Base-by-base conservation (phyloP, 1,140 invertebrate genomes). In the Tyrophagus putrescentiae region DNA sequence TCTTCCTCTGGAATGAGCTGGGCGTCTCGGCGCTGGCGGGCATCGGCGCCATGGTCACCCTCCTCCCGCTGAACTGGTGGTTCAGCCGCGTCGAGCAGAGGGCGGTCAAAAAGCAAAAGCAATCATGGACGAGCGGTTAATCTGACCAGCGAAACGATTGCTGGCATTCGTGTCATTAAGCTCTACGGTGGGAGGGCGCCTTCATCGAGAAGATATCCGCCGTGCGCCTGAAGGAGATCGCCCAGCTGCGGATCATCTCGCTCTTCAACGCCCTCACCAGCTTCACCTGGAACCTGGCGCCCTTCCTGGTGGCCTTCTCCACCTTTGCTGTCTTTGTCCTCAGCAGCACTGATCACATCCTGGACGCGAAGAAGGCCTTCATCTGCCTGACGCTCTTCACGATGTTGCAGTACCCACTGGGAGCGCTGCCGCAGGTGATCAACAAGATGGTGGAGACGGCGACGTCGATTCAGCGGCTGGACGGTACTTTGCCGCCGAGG, bases 141-240 rank as follows among this genome's bases (percentile, higher is more conserved):
- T 70, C 73, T 95, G 25, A 91, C 93, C 83, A 94, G 91, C 69
- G 92, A 96, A 79, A 82, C 95, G 57, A 76, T 96, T 23, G 87
- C 84, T 70, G 91, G 90, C 41, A 94, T 62, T n/a, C 21, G 64
- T 58, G 65, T 66, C 6, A 50, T 66, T 28, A 66, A 66, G 73
- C 72, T 92, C 61, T 91, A 90, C 67, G 68, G 68, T 0, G 68
- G 68, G 68, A 69, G 52, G 23, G 33, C 9, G 64, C 68, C 0
- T 70, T 70, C 45, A 60, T 62, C 16, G 39, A 60, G 1, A 53
- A 32, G 53, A 65, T 71, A 13, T 34, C 56, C 16, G 21, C 36
- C 5, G 63, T 70, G 13, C 45, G 68, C 34, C 23, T 58, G 4
- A 42, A 54, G 6, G 68, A 69, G 57, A 60, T 67, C 1, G 25